phyloP scores from a whole-genome alignment of 37 sponge, comb jelly and placozoan species.

The Theonella swinhoei region DNA sequence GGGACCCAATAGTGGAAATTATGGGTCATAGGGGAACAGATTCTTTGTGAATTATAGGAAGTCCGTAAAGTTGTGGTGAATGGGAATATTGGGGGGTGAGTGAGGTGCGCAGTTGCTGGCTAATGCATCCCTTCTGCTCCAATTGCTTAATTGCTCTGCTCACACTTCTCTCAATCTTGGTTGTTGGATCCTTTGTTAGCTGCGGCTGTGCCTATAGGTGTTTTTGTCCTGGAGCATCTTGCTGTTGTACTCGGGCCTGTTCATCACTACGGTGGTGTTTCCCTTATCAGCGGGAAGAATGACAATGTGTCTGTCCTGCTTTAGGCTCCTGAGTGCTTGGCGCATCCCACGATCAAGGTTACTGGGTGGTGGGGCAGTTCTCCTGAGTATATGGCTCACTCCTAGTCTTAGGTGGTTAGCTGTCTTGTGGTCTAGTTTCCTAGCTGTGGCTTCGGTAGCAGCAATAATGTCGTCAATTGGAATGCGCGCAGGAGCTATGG shows the following conservation, averaged over 20 bases:
- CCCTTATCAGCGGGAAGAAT: constrained; percentile 35
- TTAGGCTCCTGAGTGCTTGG: constrained; percentile 6
- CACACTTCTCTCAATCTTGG: too few species aligned
- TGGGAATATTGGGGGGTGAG: too few species aligned
- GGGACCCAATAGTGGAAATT: too few species aligned
- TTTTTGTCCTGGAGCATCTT: constrained; percentile 12
- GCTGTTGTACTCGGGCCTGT: background rate
- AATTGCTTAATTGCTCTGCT: too few species aligned
- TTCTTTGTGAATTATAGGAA: too few species aligned
- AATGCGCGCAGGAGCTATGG: constrained; percentile 9
- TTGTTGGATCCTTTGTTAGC: too few species aligned
- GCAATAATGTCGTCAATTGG: constrained; percentile 19
- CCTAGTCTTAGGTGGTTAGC: background rate
- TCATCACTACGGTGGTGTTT: constrained; percentile 21
- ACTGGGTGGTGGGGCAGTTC: background rate
- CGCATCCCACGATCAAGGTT: background rate
- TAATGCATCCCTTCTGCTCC: too few species aligned
- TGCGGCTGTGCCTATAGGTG: too few species aligned
- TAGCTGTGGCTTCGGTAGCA: constrained; percentile 22
- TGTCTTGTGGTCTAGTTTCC: constrained; percentile 5
- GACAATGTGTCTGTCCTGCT: constrained; percentile 16
- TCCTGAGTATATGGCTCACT: constrained; percentile 8
- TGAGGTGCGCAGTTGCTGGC: too few species aligned
- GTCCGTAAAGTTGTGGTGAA: too few species aligned
- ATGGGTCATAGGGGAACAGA: too few species aligned